Base-by-base conservation (phyloP, 2,888 invertebrate species). In the Deilephila porcellus region DNA sequence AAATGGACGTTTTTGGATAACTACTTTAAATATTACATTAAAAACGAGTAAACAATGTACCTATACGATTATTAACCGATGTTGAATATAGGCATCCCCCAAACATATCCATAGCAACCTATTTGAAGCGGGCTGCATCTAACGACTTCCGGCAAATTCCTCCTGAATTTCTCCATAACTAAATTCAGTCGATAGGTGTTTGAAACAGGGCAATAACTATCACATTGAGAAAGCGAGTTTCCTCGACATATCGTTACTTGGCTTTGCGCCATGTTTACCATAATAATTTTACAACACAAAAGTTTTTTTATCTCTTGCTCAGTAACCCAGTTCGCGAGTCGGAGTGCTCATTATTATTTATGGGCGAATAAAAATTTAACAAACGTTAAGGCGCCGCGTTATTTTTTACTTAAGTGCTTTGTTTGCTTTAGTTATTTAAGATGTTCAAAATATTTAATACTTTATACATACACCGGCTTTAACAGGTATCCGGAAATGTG, bases 341-440 rank as follows among this genome's bases (percentile, higher is more conserved):
- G 64, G 72, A 76, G 74, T 67, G 71, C 74, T 77, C 75, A 70
- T 76, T 64, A 75, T 78, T 76, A 73, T 76, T 81, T 77, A 80
- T 74, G 76, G 29, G 25, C 59, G 37, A 73, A 67, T 73, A 67
- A 67, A 73, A 73, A n/a, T 59, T 59, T 56, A 29, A 56, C 63
- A 37, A 59, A 60, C 72, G 75, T 74, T 34, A n/a, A 34, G 19
- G 56, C 32, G 11, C 56, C 29, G n/a, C 17, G 25, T 29, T 62
- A 20, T 71, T 56, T 70, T 34, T 19, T 53, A 29, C 25, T 70
- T 45, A 45, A 45, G 45, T 45, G 45, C 3, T 45, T 56, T n/a
- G 52, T 53, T 70, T n/a, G 19, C 45, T 70, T 70, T 53, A 19
- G 32, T 71, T 29, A 19, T 34, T 37, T 70, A 53, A 25, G 56